Base-by-base conservation (phyloP, 2,113 vertebrate genomes). In the Brachionichthys hirsutus region DNA sequence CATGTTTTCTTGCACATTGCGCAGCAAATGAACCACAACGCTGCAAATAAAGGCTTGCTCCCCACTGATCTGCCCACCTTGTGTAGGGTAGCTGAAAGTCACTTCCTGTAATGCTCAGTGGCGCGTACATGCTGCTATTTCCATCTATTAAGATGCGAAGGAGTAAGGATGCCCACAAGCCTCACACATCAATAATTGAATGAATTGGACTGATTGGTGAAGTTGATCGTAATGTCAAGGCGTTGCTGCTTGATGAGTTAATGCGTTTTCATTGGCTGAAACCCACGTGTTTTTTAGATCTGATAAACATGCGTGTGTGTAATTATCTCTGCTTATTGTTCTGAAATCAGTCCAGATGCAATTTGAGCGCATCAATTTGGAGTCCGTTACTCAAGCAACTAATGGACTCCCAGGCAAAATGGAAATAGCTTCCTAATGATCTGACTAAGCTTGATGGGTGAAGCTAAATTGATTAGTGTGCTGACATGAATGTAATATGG, bases 351-450 rank as follows among this genome's bases (percentile, higher is more conserved):
- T 80, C 82, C 79, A 80, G 82, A 87, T 83, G 82, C 81, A 89
- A 88, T 89, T 73, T 86, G 87, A 88, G 84, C 60, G 44, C 86
- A 82, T 86, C 86, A 87, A 83, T 89, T 89, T 86, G 60, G 82
- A 87, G 74, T 62, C 77, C 77, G 83, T 87, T 86, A 85, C 87
- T 82, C 64, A 70, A 80, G 83, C 85, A 85, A 78, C 87, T 91
- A 89, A 91, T 91, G 85, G 87, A 88, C 78, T 87, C 85, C 83
- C 72, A 81, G 81, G 77, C 84, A 84, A 87, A 78, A 89, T 90
- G 87, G 87, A 89, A 88, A 91, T 89, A 70, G 83, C 87, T 81
- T 91, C 77, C 81, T 91, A 91, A 91, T 89, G 88, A 90, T 89
- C 77, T 87, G 73, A 91, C 82, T 81, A 73, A 87, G 82, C 81